phyloP scores from a whole-genome alignment of 2,113 vertebrate genomes.

The Acanthochromis polyacanthus region DNA sequence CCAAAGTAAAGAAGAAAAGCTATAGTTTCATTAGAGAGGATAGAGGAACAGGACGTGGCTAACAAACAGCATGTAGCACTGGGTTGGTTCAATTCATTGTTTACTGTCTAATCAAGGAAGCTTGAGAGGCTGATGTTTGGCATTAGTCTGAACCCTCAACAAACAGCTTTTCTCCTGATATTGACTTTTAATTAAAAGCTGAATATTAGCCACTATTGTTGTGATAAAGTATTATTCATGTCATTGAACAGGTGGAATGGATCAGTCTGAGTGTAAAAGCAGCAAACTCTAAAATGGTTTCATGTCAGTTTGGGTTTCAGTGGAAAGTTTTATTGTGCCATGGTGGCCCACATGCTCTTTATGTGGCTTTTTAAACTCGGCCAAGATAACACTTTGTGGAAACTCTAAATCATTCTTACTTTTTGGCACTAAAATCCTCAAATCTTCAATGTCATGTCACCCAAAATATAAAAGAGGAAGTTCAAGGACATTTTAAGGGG shows the following conservation, averaged over 20 bases:
- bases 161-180: slow-evolving; percentile 14
- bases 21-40: slow-evolving; percentile 24
- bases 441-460: slow-evolving; percentile 17
- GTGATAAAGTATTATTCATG: background rate
- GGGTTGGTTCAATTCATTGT: slow-evolving; percentile 5
- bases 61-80: background rate
- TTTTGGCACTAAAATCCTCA: slow-evolving; percentile 10
- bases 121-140: background rate
- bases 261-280: background rate
- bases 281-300: slow-evolving; percentile 8
- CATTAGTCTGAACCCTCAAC: background rate
- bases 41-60: slow-evolving; percentile 11
- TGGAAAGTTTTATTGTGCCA: slow-evolving; percentile 31
- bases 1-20: slow-evolving; percentile 57
- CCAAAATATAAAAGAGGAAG: slow-evolving; percentile 22
- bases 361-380: slow-evolving; percentile 3
- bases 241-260: slow-evolving; percentile 1
- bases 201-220: slow-evolving; percentile 1
- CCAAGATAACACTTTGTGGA: slow-evolving; percentile 21
- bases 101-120: slow-evolving; percentile 18
- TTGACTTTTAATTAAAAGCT: slow-evolving; percentile 10
- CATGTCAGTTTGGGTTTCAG: slow-evolving; percentile 19
- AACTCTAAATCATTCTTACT: slow-evolving; percentile 6
- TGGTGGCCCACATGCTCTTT: background rate
- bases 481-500: slow-evolving; percentile 10